Conservation (phyloP, 2,797 vertebrate species). For the Nyctibius grandis region DNA sequence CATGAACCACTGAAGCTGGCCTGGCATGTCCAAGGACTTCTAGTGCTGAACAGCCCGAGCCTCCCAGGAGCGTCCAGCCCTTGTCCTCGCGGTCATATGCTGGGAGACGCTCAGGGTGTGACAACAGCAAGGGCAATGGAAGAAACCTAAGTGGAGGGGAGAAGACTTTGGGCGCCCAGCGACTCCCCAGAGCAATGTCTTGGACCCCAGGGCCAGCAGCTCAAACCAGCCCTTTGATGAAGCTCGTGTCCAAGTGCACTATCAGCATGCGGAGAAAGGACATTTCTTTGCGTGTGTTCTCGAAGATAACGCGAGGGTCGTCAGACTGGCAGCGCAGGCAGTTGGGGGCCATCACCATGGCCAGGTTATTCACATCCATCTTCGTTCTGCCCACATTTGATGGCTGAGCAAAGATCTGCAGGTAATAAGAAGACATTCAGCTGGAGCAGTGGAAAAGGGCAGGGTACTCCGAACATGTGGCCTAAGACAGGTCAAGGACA, state of each 20-base stretch:
- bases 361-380: slow-evolving; percentile 95
- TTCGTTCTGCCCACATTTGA: slow-evolving; percentile 89
- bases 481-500: not conserved
- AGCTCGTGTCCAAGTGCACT: slow-evolving; percentile 88
- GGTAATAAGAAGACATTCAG: not conserved
- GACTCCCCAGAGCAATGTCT: not conserved
- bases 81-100: not conserved
- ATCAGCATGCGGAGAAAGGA: slow-evolving; percentile 91
- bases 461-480: not conserved
- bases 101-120: not conserved
- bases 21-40: not conserved
- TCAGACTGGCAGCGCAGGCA: slow-evolving; percentile 90
- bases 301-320: slow-evolving; percentile 88
- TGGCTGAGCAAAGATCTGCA: slow-evolving; percentile 89
- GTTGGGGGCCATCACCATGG: slow-evolving; percentile 96
- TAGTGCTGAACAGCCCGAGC: not conserved
- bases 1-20: not conserved
- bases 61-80: not conserved
- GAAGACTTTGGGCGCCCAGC: not conserved
- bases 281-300: slow-evolving; percentile 94
- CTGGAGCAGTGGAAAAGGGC: not conserved
- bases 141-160: not conserved
- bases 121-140: not conserved
- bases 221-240: slow-evolving; percentile 85
- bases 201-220: not conserved